Base-by-base conservation (phyloP, 2,113 vertebrate species). In the Leptobrachium leishanense region DNA sequence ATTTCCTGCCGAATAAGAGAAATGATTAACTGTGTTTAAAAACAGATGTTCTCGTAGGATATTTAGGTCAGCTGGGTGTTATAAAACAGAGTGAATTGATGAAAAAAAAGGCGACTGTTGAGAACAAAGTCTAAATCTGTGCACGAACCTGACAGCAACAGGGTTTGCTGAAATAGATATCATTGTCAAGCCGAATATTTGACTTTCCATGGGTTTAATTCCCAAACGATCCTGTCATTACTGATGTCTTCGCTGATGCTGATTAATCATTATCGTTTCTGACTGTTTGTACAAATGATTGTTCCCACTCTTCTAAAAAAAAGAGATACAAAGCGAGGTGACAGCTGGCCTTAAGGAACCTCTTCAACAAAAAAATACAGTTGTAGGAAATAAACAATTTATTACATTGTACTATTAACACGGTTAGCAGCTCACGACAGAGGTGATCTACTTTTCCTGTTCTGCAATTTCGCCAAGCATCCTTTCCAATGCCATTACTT, bases 351-450 rank as follows among this genome's bases (percentile, higher is more conserved):
- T 67, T 46, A 82, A 84, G 79, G 76, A 3, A 0, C n/a, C 64
- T 1, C 50, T 82, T 66, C 74, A 50, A 50, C 4, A 50, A 50
- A 8, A 77, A 75, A 74, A 3, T 59, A 69, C 4, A 67, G 10
- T 43, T 59, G 73, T 75, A 81, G 69, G 82, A 83, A 82, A 82
- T 67, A 59, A 44, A 57, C 67, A 77, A 67, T 39, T 86, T 86
- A 75, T 83, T 81, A 77, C 43, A 79, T 15, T 2, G 67, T 65
- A 6, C 40, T 77, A 39, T 84, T 82, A 82, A 80, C 79, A 72
- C 59, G 13, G 12, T 31, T 82, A 68, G 59, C 79, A 63, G 65
- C 67, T 46, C 13, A 11, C 53, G 43, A 59, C 67, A 77, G 13
- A 71, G 39, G 31, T 67, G 13, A 15, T 2, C 10, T 1, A 13